These are phyloP conservation scores for Enteromius thamalakanensis DNA, from an alignment of 2,797 vertebrate species.

Conservation along the genomic window DNA sequence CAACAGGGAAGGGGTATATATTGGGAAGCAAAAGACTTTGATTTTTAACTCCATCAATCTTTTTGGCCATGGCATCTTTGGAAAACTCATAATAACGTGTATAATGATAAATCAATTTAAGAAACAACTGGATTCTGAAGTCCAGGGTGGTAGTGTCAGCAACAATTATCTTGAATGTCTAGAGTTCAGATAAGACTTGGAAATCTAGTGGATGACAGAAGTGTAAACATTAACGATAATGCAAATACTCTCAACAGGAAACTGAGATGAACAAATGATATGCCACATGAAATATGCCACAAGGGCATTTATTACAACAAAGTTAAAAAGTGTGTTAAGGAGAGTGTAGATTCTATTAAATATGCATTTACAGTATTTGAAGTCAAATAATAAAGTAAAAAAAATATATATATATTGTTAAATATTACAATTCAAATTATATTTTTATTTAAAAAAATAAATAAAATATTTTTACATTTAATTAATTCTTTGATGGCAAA, in stretches of 20 bases:
- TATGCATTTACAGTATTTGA: neutral
- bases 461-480: neutral
- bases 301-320: neutral
- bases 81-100: neutral
- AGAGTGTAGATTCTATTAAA: neutral
- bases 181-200: neutral
- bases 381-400: neutral
- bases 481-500: neutral
- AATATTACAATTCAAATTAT: neutral
- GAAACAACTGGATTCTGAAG: neutral
- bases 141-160: neutral
- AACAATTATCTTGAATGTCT: neutral
- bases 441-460: neutral
- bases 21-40: neutral
- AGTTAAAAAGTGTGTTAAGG: neutral
- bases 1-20: conserved; percentile 1
- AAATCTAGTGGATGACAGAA: conserved; percentile 9
- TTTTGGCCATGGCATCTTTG: neutral
- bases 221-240: conserved; percentile 20
- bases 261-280: neutral
- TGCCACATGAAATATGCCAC: neutral
- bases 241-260: conserved; percentile 11
- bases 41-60: conserved; percentile 11
- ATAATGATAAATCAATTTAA: neutral
- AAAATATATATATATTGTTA: neutral